Percentiles rank a stretch among this genome's conserved stretches.
Evolutionary conservation across 2,113 vertebrate genomes (phyloP).

Genomic region (Daboia siamensis): DNA sequence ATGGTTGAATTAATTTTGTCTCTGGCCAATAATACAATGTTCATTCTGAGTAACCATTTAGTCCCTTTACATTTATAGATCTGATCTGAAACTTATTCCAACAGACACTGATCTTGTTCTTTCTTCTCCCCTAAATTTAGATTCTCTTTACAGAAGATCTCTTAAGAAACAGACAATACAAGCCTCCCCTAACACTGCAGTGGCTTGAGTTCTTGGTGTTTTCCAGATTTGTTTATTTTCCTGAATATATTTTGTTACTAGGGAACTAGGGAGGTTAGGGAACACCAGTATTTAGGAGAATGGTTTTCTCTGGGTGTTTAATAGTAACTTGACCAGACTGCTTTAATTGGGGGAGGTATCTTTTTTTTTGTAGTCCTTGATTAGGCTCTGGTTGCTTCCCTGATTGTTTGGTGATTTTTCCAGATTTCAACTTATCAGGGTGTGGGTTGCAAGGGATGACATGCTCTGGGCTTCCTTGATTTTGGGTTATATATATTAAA

Average conservation of each 20-base stretch:
- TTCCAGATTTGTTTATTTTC: background rate
- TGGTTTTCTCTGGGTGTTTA: background rate
- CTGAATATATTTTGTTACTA: background rate
- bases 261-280: too few species aligned
- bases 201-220: background rate
- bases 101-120: background rate
- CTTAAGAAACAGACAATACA: background rate
- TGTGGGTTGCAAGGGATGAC: background rate
- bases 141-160: background rate
- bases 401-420: background rate
- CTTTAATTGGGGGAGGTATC: background rate
- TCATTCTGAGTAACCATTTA: background rate
- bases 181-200: background rate
- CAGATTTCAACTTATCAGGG: background rate
- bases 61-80: background rate
- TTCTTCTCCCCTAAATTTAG: background rate
- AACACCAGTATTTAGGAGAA: background rate
- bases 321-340: background rate
- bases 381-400: background rate
- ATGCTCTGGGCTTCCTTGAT: background rate
- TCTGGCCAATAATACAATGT: background rate
- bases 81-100: background rate
- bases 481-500: background rate
- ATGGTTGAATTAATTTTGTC: background rate
- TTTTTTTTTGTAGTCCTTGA: background rate